Conservation (phyloP, 1,140 invertebrate genomes). For the Pristionchus pacificus region DNA sequence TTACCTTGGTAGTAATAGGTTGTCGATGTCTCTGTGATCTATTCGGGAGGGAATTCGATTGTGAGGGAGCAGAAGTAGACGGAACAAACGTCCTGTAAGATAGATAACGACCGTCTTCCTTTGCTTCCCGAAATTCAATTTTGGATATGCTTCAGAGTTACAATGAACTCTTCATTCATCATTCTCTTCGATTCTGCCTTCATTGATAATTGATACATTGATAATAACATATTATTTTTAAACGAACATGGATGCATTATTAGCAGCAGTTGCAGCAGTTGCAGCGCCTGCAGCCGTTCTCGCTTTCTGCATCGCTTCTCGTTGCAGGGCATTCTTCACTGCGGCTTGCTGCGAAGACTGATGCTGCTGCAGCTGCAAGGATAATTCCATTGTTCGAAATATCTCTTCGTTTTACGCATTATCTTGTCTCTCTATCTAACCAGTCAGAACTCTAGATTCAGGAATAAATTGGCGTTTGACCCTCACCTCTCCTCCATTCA, state of each 20-base stretch:
- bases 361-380: no score
- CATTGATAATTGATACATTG: no score
- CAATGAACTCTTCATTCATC: no score
- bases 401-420: no score
- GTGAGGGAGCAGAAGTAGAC: neutral
- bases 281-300: neutral
- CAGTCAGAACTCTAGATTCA: no score
- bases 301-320: neutral
- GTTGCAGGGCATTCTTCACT: neutral
- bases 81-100: neutral
- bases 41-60: neutral
- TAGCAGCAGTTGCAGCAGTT: neutral
- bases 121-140: no score
- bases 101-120: no score
- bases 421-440: no score
- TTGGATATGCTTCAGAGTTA: no score
- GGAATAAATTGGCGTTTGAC: no score
- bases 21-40: neutral
- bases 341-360: neutral
- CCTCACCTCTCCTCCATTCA: neutral
- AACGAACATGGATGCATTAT: conserved; percentile 18
- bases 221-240: conserved; percentile 17
- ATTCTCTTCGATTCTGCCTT: no score
- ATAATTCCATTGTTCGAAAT: no score
- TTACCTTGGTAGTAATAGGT: neutral